Percentiles rank a stretch among this genome's conserved stretches.
Evolutionary conservation across 1,140 invertebrate genomes (phyloP).

Genomic region (Drosophila virilis): DNA sequence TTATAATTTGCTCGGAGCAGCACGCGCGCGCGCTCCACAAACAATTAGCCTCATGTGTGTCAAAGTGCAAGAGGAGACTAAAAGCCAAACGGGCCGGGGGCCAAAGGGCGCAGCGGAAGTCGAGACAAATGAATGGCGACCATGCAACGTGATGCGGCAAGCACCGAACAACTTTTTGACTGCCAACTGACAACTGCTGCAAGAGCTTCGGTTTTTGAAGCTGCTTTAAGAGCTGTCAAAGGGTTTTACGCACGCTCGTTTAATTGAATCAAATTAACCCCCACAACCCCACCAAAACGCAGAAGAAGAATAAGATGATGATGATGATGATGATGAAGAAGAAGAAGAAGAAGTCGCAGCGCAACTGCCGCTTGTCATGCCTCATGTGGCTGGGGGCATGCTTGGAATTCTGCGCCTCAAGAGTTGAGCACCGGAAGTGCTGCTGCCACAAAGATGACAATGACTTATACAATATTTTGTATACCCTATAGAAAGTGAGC

Average conservation of each 20-base stretch:
- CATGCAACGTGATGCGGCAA: slow-evolving; percentile 76
- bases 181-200: slow-evolving; percentile 29
- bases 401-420: slow-evolving; percentile 53
- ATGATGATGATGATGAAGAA: neutral
- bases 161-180: slow-evolving; percentile 73
- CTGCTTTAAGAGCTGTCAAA: slow-evolving; percentile 48
- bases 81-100: neutral
- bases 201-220: slow-evolving; percentile 9
- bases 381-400: slow-evolving; percentile 60
- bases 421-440: slow-evolving; percentile 61
- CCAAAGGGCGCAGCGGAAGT: slow-evolving; percentile 55
- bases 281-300: slow-evolving; percentile 34
- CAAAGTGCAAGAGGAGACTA: slow-evolving; percentile 60
- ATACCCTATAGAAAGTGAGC: neutral
- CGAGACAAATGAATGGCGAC: slow-evolving; percentile 60
- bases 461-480: slow-evolving; percentile 41
- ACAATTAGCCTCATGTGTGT: slow-evolving; percentile 79
- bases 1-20: slow-evolving; percentile 67
- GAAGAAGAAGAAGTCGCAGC: neutral
- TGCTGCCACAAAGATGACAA: slow-evolving; percentile 53
- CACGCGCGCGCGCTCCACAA: slow-evolving; percentile 46
- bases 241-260: slow-evolving; percentile 52
- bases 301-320: too few relatives aligned
- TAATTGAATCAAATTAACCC: slow-evolving; percentile 81
- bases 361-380: slow-evolving; percentile 49